A percentile compares a stretch with the other conserved stretches of the same genome.
Conservation (phyloP, 2,113 vertebrate species). For the Pampusana beccarii region DNA sequence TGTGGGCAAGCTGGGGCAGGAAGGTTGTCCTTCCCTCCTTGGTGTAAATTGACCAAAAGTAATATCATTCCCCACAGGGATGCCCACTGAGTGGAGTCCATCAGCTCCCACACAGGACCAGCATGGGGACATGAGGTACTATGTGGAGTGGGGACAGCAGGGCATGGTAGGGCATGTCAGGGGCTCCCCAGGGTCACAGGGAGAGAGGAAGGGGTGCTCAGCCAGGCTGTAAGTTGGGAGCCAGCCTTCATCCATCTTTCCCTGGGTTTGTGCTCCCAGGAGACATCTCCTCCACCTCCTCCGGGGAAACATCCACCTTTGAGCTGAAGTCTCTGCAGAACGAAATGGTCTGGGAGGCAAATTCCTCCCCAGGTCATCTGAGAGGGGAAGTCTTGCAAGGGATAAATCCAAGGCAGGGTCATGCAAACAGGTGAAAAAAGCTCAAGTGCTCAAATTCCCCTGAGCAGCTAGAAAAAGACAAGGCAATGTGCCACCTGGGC, state of each 20-base stretch:
- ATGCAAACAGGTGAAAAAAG: not conserved
- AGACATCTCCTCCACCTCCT: not conserved
- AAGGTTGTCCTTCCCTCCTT: not conserved
- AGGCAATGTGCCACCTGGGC: not conserved
- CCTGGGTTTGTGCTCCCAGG: not conserved
- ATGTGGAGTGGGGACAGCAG: not conserved
- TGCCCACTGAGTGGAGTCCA: not conserved
- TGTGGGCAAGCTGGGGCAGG: not conserved
- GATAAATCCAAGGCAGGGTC: not conserved
- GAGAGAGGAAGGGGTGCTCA: not conserved
- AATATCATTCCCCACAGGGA: not conserved
- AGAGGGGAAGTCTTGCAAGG: not conserved
- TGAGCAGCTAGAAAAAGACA: not conserved
- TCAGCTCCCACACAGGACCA: rapidly evolving
- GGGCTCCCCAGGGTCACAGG: rapidly evolving
- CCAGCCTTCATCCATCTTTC: not conserved
- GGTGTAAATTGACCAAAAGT: not conserved
- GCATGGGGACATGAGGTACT: rapidly evolving
- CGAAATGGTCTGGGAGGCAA: not conserved
- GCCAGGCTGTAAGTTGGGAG: not conserved
- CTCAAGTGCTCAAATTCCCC: not conserved
- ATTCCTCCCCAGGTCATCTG: not conserved
- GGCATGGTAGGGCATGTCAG: too few relatives aligned
- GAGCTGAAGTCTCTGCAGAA: not conserved
- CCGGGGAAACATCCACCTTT: not conserved